A percentile compares a stretch with the other conserved stretches of the same genome.
These are phyloP conservation scores for Calycopis cecrops DNA, from an alignment of 1,140 invertebrate genomes.

Conservation along the genomic window DNA sequence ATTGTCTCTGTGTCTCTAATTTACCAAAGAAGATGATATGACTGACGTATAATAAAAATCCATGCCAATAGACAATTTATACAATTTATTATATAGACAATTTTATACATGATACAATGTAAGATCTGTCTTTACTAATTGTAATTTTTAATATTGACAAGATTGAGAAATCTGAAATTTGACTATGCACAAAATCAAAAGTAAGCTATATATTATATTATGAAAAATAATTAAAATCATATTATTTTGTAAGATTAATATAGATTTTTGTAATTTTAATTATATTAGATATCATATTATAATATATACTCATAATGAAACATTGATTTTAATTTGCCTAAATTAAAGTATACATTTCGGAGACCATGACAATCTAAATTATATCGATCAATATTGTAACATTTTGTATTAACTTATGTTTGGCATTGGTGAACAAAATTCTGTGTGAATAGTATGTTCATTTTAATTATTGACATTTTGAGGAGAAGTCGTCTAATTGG, in stretches of 20 bases:
- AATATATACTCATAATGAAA: conserved; percentile 6
- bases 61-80: conserved; percentile 28
- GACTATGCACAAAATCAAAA: conserved; percentile 64
- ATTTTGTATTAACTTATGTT: conserved; percentile 20
- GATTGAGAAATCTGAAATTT: conserved; percentile 40
- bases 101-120: conserved; percentile 24
- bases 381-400: conserved; percentile 21
- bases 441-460: conserved; percentile 14
- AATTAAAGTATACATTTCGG: conserved; percentile 47
- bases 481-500: conserved; percentile 6
- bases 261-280: conserved; percentile 27
- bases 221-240: conserved; percentile 19
- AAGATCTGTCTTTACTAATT: conserved; percentile 33
- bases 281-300: conserved; percentile 17
- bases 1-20: conserved; percentile 36
- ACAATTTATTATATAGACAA: conserved; percentile 20
- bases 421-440: conserved; percentile 16
- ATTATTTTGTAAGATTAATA: conserved; percentile 28
- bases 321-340: conserved; percentile 3
- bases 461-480: conserved; percentile 14
- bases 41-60: conserved; percentile 36
- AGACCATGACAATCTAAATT: conserved; percentile 49
- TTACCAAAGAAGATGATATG: conserved; percentile 61
- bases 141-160: conserved; percentile 19
- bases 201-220: conserved; percentile 30